Base-by-base conservation (phyloP, 2,888 invertebrate species). In the Hypercompe scribonia region DNA sequence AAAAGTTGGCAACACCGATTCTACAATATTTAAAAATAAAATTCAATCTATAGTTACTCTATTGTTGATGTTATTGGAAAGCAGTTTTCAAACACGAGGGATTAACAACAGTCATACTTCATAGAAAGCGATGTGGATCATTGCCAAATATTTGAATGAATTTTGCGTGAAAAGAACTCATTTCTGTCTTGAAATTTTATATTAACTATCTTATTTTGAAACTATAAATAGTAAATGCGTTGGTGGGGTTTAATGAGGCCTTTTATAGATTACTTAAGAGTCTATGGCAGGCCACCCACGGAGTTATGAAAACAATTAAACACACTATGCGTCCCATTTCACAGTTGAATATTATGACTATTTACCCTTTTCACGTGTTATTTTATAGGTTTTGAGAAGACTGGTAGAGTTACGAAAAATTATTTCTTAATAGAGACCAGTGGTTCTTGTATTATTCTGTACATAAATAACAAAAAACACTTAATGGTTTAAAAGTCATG, bases 121-220 rank as follows among this genome's bases (percentile, higher is more conserved):
- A 81, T 82, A 81, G 74, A 76, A 70, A 80, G 80, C 79, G 69
- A 70, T 80, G 73, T 88, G 88, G 86, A 84, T 68, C 74, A 36
- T 70, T 78, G 89, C 88, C 88, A 88, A 88, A 84, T 78, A 78
- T 79, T 76, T 73, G 34, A 76, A 73, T 71, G 78, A 81, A 80
- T 78, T 81, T 78, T 70, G 65, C 76, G 85, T 79, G 81, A 84
- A 85, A 83, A 78, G 50, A 24, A 71, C 78, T 79, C 81, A 81
- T 84, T 84, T 71, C 84, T 86, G 81, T 84, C 77, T 83, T 82
- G 73, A 75, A 78, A 71, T 63, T 65, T 42, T 71, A 65, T 72
- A 83, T 84, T 83, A 87, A 84, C 83, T 80, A 72, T 75, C 67
- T 72, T 79, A 79, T 83, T 83, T 77, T 81, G 78, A 79, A 78